Base-by-base conservation (phyloP, 2,113 vertebrate genomes). In the Nansenia antarctica region DNA sequence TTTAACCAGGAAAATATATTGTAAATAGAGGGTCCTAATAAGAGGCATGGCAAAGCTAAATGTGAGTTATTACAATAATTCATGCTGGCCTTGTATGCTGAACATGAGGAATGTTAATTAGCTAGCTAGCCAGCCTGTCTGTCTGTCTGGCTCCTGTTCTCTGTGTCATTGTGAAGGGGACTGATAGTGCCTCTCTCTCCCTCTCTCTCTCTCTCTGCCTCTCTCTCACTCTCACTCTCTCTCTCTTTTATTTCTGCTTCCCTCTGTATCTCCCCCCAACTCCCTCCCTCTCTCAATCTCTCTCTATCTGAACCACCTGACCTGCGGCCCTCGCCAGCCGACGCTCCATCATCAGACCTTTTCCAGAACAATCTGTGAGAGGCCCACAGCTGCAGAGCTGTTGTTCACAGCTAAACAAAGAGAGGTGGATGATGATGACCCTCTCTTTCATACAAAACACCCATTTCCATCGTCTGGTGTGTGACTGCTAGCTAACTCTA, bases 311-410 rank as follows among this genome's bases (percentile, higher is more conserved):
- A 7, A n/a, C 18, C 30, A 60, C 31, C 31, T 60, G 58, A 35
- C 58, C 58, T 9, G 14, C 30, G 18, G 31, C 2, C n/a, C 58
- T n/a, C 34, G 58, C 27, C 54, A 29, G 54, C 30, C 31, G 22
- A 31, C 11, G 31, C 30, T 4, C 30, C 30, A 8, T 22, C 31
- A 60, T 32, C 58, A 22, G 31, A 60, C 58, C 30, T 60, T 34
- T 35, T 60, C 58, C 58, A 60, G 29, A 60, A 60, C 58, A 60
- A 60, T 60, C 58, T 31, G 31, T 32, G 58, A 60, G 58, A 60
- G 58, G 30, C 58, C 58, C 58, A 35, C 58, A 60, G 58, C 58
- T 60, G 58, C 58, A 34, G 58, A 9, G 58, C 31, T 60, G 31
- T 60, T 59, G 58, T 60, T 35, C 58, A 12, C 29, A 24, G 9